phyloP scores from a whole-genome alignment of 2,888 invertebrate species.

The Tachina grossa region DNA sequence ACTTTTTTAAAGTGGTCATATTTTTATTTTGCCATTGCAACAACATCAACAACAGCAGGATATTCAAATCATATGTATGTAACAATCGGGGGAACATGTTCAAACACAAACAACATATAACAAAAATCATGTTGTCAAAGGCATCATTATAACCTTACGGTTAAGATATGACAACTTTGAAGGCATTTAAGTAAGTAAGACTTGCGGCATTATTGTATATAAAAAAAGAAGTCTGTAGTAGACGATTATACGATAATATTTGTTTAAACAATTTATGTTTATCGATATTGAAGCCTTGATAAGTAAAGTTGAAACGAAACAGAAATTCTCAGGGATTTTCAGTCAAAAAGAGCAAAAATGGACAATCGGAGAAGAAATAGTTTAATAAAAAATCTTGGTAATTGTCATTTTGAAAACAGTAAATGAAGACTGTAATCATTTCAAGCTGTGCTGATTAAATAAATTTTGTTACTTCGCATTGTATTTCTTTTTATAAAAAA shows the following conservation, averaged over 20 bases:
- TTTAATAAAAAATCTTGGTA: slow-evolving; percentile 52
- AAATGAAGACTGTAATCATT: slow-evolving; percentile 53
- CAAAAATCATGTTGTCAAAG: slow-evolving; percentile 49
- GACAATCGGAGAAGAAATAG: not conserved
- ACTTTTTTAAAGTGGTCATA: slow-evolving; percentile 51
- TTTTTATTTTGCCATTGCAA: slow-evolving; percentile 44
- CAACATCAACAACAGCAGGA: slow-evolving; percentile 63
- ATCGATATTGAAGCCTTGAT: slow-evolving; percentile 62
- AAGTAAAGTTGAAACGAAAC: slow-evolving; percentile 34
- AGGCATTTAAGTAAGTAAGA: not conserved
- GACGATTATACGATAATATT: slow-evolving; percentile 50
- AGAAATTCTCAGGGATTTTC: slow-evolving; percentile 33
- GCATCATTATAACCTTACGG: slow-evolving; percentile 42
- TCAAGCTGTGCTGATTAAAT: slow-evolving; percentile 62
- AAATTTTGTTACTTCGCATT: slow-evolving; percentile 45
- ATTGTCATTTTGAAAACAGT: slow-evolving; percentile 58
- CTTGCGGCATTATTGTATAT: slow-evolving; percentile 25
- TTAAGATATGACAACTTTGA: slow-evolving; percentile 49
- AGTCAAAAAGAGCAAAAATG: not conserved
- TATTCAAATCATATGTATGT: slow-evolving; percentile 49
- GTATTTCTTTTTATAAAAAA: not conserved
- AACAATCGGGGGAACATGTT: slow-evolving; percentile 4
- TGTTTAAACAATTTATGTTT: slow-evolving; percentile 67
- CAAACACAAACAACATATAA: slow-evolving; percentile 12
- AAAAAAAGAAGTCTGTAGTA: slow-evolving; percentile 16